A percentile compares a stretch with the other conserved stretches of the same genome.
These are phyloP conservation scores for Ophioninae sp. DNA, from an alignment of 2,888 invertebrate species.

Conservation along the genomic window DNA sequence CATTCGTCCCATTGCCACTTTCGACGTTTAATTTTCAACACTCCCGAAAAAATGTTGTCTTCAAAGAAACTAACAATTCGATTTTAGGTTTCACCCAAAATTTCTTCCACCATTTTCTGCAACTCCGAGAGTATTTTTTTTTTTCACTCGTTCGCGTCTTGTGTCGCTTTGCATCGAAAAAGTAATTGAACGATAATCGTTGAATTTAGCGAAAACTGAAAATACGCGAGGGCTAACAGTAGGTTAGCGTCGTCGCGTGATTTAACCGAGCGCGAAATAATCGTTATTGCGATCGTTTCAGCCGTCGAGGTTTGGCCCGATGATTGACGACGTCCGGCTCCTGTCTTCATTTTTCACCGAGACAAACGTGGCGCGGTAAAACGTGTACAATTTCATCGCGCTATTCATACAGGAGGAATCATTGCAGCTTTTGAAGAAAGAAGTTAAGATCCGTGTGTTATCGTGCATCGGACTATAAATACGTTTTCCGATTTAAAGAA, in stretches of 20 bases:
- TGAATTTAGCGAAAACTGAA: not conserved
- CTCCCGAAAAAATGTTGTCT: not conserved
- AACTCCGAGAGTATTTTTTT: too few relatives aligned
- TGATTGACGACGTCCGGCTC: constrained; percentile 44
- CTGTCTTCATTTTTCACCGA: constrained; percentile 43
- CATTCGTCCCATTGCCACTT: not conserved
- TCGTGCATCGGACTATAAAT: not conserved
- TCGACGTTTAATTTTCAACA: not conserved
- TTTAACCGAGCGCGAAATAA: not conserved
- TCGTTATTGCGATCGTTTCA: constrained; percentile 1
- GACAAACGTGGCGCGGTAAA: constrained; percentile 27
- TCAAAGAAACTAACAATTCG: not conserved
- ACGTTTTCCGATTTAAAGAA: not conserved
- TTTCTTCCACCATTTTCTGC: not conserved
- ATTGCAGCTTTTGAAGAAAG: constrained; percentile 5
- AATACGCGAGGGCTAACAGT: too few relatives aligned
- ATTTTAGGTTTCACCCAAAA: not conserved
- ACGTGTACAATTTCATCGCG: constrained; percentile 19
- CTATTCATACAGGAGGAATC: constrained; percentile 14
- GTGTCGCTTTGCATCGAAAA: not conserved
- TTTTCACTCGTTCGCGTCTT: not conserved
- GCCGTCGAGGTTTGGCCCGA: not conserved
- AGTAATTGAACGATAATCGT: not conserved
- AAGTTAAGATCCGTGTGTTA: not conserved
- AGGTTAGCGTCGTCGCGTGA: too few relatives aligned